Evolutionary conservation across 2,113 vertebrate species (phyloP).

Genomic region (Mastomys natalensis): DNA sequence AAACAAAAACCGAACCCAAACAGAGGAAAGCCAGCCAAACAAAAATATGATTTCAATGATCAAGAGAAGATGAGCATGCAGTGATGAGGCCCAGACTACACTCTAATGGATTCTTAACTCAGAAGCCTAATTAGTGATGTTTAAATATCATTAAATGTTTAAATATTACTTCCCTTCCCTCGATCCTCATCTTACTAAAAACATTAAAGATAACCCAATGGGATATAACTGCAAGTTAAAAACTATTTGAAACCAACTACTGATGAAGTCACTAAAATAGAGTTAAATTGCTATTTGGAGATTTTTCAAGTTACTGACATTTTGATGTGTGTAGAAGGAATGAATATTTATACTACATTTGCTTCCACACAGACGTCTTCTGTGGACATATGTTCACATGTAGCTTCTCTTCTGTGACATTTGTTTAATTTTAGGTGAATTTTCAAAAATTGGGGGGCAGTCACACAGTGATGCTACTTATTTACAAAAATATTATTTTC

Average conservation of each 20-base stretch:
- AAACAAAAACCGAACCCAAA: not conserved
- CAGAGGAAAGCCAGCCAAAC: not conserved
- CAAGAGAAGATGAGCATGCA: not conserved
- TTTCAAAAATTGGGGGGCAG: not conserved
- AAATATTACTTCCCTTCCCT: conserved; percentile 56
- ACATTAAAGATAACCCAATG: conserved; percentile 59
- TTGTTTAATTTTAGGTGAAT: conserved; percentile 11
- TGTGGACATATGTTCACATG: not conserved
- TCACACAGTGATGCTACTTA: not conserved
- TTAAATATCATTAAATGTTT: conserved; percentile 67
- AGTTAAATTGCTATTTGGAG: conserved; percentile 39
- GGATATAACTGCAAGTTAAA: conserved; percentile 48
- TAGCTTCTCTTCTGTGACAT: not conserved
- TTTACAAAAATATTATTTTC: conserved; percentile 30
- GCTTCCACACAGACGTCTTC: not conserved
- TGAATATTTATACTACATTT: conserved; percentile 28
- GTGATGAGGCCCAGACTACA: not conserved
- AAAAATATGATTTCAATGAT: not conserved
- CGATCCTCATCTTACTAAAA: conserved; percentile 53
- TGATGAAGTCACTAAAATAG: conserved; percentile 27
- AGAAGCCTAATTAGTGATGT: conserved; percentile 46
- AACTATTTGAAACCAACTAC: conserved; percentile 54
- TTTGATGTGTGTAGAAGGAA: conserved; percentile 6
- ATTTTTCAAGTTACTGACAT: conserved; percentile 11
- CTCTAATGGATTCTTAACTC: conserved; percentile 49